Evolutionary conservation across 2,113 vertebrate species (phyloP).

Genomic region (Tretioscincus oriximinensis): DNA sequence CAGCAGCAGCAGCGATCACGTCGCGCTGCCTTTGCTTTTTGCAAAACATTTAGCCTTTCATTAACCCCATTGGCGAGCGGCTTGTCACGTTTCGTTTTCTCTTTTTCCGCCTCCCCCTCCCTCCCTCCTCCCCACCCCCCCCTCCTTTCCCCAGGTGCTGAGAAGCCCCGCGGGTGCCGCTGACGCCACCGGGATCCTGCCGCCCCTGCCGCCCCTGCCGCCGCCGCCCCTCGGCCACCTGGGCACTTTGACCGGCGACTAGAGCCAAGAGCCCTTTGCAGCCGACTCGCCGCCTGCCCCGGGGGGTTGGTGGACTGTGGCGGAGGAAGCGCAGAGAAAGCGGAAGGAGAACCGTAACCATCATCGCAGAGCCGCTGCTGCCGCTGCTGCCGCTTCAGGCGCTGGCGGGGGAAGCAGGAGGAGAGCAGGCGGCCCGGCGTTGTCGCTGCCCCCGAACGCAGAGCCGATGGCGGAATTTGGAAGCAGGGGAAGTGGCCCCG

Average conservation of each 20-base stretch:
- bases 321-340: slow-evolving; percentile 52
- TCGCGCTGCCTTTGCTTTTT: too few species aligned
- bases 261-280: slow-evolving; percentile 31
- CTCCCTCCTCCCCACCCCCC: background rate
- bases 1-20: background rate
- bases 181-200: slow-evolving; percentile 5
- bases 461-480: slow-evolving; percentile 75
- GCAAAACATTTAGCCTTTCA: background rate
- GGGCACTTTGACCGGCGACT: slow-evolving; percentile 42
- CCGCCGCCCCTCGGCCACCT: slow-evolving; percentile 7
- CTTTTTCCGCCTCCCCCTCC: background rate
- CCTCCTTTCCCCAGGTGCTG: slow-evolving; percentile 60
- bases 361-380: slow-evolving; percentile 17
- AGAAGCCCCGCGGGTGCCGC: slow-evolving; percentile 26
- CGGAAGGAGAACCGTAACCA: slow-evolving; percentile 56
- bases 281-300: background rate
- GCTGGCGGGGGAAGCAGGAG: slow-evolving; percentile 54
- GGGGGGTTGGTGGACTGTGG: too few species aligned
- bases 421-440: slow-evolving; percentile 58
- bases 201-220: slow-evolving; percentile 21
- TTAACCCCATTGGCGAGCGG: slow-evolving; percentile 33
- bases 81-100: slow-evolving; percentile 49
- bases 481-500: slow-evolving; percentile 49
- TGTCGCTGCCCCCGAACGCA: slow-evolving; percentile 53
- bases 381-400: slow-evolving; percentile 28